These are phyloP conservation scores for Napeogenes sylphis DNA, from an alignment of 2,888 invertebrate genomes.

Conservation along the genomic window DNA sequence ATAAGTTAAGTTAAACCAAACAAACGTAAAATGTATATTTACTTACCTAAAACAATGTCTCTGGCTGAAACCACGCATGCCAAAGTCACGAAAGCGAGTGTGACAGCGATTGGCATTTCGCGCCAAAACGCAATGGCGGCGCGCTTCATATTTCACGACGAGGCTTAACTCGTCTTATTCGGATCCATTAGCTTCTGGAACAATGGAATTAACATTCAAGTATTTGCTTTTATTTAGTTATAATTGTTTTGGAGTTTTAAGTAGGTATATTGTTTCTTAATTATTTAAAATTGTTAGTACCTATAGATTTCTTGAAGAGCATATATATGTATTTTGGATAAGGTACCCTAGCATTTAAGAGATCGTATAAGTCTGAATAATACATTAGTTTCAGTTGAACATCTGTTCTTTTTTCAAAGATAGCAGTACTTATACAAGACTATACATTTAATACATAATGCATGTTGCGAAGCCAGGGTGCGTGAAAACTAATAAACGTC, in stretches of 20 bases:
- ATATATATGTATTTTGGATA: too few relatives aligned
- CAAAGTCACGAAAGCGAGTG: slow-evolving; percentile 50
- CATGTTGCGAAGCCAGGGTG: slow-evolving; percentile 50
- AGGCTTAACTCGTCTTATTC: slow-evolving; percentile 59
- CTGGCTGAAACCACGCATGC: slow-evolving; percentile 56
- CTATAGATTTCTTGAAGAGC: too few relatives aligned
- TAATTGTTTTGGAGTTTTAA: not conserved
- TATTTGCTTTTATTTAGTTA: slow-evolving; percentile 27
- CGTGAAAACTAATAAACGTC: slow-evolving; percentile 54
- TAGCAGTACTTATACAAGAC: slow-evolving; percentile 48
- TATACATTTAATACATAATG: slow-evolving; percentile 52
- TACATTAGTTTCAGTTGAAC: slow-evolving; percentile 36
- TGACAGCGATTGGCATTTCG: slow-evolving; percentile 64
- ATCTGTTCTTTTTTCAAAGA: slow-evolving; percentile 53
- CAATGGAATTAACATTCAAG: slow-evolving; percentile 43
- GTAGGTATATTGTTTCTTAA: too few relatives aligned
- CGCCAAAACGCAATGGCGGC: slow-evolving; percentile 63
- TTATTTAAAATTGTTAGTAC: too few relatives aligned
- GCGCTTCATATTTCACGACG: slow-evolving; percentile 60
- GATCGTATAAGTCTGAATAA: slow-evolving; percentile 30
- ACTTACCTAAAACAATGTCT: slow-evolving; percentile 67
- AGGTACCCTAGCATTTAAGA: slow-evolving; percentile 19
- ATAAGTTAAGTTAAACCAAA: slow-evolving; percentile 27
- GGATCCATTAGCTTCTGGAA: slow-evolving; percentile 74
- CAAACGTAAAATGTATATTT: slow-evolving; percentile 26